A percentile compares a stretch with the other conserved stretches of the same genome.
Evolutionary conservation across 2,797 vertebrate genomes (phyloP).

Genomic region (Cynodonichthys magdalenae): DNA sequence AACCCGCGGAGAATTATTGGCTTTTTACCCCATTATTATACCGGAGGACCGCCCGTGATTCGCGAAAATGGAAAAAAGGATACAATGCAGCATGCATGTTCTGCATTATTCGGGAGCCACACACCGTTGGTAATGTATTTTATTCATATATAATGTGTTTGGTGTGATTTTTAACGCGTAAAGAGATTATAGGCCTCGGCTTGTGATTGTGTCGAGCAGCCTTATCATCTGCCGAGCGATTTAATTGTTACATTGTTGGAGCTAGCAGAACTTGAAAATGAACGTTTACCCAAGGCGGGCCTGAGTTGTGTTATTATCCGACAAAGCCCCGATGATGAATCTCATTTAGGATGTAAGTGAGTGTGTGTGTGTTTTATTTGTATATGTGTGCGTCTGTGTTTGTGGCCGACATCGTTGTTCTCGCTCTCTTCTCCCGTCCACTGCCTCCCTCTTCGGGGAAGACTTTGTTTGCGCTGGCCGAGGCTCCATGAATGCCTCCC

Average conservation of each 20-base stretch:
- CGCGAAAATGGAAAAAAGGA: constrained; percentile 75
- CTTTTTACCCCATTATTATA: constrained; percentile 70
- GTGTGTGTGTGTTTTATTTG: constrained; percentile 1
- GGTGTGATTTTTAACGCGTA: constrained; percentile 62
- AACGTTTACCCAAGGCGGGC: constrained; percentile 49
- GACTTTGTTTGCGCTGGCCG: constrained; percentile 84
- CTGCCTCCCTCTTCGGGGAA: constrained; percentile 82
- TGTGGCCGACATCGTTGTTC: constrained; percentile 74
- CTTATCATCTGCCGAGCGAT: constrained; percentile 72
- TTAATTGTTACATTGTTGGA: constrained; percentile 81
- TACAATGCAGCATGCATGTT: constrained; percentile 80
- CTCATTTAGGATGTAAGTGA: constrained; percentile 29
- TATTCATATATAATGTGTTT: constrained; percentile 52
- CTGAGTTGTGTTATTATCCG: constrained; percentile 44
- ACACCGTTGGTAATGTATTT: constrained; percentile 74
- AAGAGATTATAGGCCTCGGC: constrained; percentile 72
- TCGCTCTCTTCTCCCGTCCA: constrained; percentile 71
- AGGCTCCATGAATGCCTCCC: constrained; percentile 83
- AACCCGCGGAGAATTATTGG: constrained; percentile 77
- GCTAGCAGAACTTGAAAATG: constrained; percentile 73
- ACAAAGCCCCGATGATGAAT: constrained; percentile 28
- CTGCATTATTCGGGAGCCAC: constrained; percentile 74
- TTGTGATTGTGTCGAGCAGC: constrained; percentile 73
- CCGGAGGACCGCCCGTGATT: constrained; percentile 78
- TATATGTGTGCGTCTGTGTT: constrained; percentile 16